Evolutionary conservation across 1,140 invertebrate species (phyloP).

Genomic region (Sminthurides bifidus): DNA sequence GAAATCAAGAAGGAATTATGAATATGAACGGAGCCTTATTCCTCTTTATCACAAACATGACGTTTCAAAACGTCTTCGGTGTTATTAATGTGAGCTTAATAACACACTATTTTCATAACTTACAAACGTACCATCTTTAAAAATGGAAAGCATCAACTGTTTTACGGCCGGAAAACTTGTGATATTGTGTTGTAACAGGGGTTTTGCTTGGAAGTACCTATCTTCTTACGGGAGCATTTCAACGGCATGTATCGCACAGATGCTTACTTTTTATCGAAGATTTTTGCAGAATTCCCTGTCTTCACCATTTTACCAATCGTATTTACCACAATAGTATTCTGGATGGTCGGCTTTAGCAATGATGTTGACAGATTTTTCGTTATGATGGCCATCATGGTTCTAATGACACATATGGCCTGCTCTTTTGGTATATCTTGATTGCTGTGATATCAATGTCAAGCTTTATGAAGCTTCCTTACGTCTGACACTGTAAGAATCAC

Average conservation of each 20-base stretch:
- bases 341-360: constrained; percentile 38
- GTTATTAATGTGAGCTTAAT: constrained; percentile 33
- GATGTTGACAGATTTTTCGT: constrained; percentile 35
- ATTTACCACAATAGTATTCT: constrained; percentile 40
- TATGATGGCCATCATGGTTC: constrained; percentile 34
- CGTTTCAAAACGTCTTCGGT: constrained; percentile 35
- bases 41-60: constrained; percentile 38
- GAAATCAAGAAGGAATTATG: constrained; percentile 38
- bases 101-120: background rate
- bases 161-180: background rate
- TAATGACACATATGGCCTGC: constrained; percentile 39
- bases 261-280: constrained; percentile 34
- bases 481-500: background rate
- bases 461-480: background rate
- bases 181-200: constrained; percentile 17
- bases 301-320: constrained; percentile 39
- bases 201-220: constrained; percentile 31
- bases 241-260: constrained; percentile 34
- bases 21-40: constrained; percentile 45
- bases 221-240: constrained; percentile 33
- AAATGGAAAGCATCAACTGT: background rate
- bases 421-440: constrained; percentile 39
- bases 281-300: constrained; percentile 36
- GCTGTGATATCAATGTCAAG: background rate
- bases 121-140: too few relatives aligned